phyloP scores from a whole-genome alignment of 1,140 invertebrate species.

The Metopolophium dirhodum region DNA sequence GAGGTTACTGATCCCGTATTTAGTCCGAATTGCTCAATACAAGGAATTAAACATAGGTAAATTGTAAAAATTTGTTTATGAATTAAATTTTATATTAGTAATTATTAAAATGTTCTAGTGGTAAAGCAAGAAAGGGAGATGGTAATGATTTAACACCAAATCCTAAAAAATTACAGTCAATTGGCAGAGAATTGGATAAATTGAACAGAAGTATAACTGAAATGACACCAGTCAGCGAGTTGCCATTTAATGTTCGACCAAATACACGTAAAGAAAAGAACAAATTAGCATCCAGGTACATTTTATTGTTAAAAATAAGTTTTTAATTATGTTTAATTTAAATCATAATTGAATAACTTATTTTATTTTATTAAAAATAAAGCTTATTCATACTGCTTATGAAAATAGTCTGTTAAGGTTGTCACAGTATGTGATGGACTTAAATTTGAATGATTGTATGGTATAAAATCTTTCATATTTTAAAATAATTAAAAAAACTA shows the following conservation, averaged over 20 bases:
- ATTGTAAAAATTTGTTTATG: constrained; percentile 34
- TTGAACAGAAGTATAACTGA: constrained; percentile 85
- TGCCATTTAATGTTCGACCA: constrained; percentile 86
- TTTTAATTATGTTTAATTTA: not conserved
- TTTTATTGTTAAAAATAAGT: not conserved
- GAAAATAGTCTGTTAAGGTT: not conserved
- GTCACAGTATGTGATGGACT: not conserved
- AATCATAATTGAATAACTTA: not conserved
- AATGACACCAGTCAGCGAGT: constrained; percentile 92
- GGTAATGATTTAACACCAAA: constrained; percentile 97
- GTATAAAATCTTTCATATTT: not conserved
- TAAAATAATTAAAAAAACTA: not conserved
- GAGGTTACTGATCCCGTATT: constrained; percentile 92
- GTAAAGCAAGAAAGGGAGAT: constrained; percentile 95
- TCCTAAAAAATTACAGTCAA: constrained; percentile 86
- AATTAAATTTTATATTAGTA: constrained; percentile 58
- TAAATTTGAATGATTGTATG: not conserved
- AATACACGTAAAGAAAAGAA: constrained; percentile 97
- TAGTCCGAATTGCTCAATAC: constrained; percentile 84
- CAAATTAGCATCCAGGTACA: constrained; percentile 88
- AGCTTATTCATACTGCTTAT: not conserved
- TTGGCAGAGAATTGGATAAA: constrained; percentile 92
- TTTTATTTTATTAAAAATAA: too few relatives aligned
- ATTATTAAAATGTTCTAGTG: constrained; percentile 67
- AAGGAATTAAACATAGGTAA: constrained; percentile 88